Evolutionary conservation across 1,140 invertebrate genomes (phyloP), one percentile per base, ranked within the genome.

Genomic region (Acromyrmex charruanus): DNA sequence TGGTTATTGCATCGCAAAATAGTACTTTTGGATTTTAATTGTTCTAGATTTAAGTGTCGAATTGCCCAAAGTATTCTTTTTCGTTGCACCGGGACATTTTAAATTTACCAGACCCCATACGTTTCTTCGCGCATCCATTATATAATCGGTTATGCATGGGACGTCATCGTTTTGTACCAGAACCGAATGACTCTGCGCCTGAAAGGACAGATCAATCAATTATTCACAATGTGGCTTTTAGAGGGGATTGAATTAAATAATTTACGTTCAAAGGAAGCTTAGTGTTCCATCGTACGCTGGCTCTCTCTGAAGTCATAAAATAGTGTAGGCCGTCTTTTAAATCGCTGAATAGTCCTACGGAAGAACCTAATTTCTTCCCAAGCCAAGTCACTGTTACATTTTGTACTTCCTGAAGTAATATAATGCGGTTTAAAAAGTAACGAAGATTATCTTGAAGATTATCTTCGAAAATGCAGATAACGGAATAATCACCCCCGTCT

Each of bases 221-320:
- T n/a, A 63, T 79, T 79, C 39, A 49, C 55, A 59, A 44, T 63
- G 14, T 16, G 44, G 14, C 69, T 72, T 53, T 51, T 72, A 61
- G 5, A 85, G 65, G 25, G 39, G 66, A 49, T 72, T 66, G n/a
- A 49, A 44, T 53, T 65, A 72, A 39, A 58, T 25, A 79, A 53
- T 66, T 88, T 88, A 92, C 92, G 77, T 87, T 90, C 63, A 92
- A 86, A 65, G 90, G 77, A 71, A 87, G 84, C 58, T 88, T 89
- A 14, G 87, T 90, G 75, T 94, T 90, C 93, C 93, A 94, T 18
- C 92, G 91, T 5, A 93, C 92, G 55, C 91, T 92, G 14, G 92
- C 93, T 68, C 87, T 81, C 44, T 93, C 90, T 3, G 90, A 86
- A 18, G 89, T 79, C 88, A 94, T 85, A 84, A 94, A 94, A 74